These are phyloP conservation scores for Oscheius onirici DNA, from an alignment of 2,888 invertebrate genomes.

Conservation along the genomic window DNA sequence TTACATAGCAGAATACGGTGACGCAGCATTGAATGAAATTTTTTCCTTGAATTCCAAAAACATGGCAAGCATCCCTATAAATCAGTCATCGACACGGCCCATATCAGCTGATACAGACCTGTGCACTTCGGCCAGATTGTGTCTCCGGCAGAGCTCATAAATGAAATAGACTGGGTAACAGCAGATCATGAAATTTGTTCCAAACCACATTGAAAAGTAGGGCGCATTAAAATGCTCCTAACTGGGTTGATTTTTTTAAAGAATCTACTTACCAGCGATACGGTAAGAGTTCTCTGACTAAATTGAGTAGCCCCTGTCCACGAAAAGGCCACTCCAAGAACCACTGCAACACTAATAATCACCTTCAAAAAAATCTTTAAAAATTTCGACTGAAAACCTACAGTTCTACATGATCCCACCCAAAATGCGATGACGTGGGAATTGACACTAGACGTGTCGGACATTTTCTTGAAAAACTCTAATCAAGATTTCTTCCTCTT, in stretches of 20 bases:
- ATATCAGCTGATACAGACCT: not conserved
- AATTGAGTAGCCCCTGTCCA: constrained; percentile 68
- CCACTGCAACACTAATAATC: constrained; percentile 38
- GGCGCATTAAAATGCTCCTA: constrained; percentile 65
- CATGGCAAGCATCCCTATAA: constrained; percentile 20
- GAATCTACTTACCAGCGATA: constrained; percentile 39
- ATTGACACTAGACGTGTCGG: constrained; percentile 12
- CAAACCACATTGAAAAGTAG: constrained; percentile 69
- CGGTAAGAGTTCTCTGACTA: constrained; percentile 61
- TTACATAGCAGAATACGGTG: not conserved
- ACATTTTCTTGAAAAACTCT: not conserved
- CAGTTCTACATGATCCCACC: not conserved
- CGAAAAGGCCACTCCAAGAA: constrained; percentile 59
- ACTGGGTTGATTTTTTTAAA: not conserved
- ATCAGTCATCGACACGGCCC: not conserved
- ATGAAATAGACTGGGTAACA: constrained; percentile 65
- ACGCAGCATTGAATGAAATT: not conserved
- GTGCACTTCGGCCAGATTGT: not conserved
- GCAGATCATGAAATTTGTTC: constrained; percentile 64
- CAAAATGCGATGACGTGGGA: constrained; percentile 4
- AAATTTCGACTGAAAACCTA: not conserved
- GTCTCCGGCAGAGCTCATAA: constrained; percentile 37
- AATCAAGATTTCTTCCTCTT: too few relatives aligned
- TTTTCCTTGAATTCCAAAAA: constrained; percentile 11
- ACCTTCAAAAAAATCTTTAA: too few relatives aligned